phyloP scores from a whole-genome alignment of 2,797 vertebrate species.

The Brotula barbata region DNA sequence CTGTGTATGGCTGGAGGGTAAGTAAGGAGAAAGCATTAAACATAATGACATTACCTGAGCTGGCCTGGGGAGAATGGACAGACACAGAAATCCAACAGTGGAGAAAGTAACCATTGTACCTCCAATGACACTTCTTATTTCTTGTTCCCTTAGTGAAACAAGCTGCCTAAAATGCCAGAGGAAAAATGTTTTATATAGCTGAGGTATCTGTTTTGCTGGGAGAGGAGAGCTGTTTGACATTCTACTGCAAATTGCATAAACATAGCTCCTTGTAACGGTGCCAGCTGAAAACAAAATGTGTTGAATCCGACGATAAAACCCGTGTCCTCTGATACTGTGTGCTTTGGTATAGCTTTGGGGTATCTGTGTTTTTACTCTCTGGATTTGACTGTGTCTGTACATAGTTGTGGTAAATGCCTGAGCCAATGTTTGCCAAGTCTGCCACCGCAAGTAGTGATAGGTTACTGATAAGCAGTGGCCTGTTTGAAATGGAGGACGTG shows the following conservation, averaged over 20 bases:
- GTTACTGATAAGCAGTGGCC: conserved; percentile 71
- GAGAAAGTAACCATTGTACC: conserved; percentile 61
- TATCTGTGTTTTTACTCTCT: conserved; percentile 43
- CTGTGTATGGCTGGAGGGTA: conserved; percentile 62
- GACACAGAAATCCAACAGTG: conserved; percentile 28
- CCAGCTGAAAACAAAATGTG: conserved; percentile 30
- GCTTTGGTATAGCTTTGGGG: conserved; percentile 19
- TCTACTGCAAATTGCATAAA: conserved; percentile 27
- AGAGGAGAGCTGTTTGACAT: conserved; percentile 22
- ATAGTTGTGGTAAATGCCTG: conserved; percentile 51
- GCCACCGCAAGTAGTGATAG: conserved; percentile 63
- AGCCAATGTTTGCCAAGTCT: conserved; percentile 61
- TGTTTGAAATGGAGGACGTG: conserved; percentile 63
- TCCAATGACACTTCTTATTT: conserved; percentile 36
- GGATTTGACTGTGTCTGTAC: conserved; percentile 49
- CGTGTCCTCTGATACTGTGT: too few relatives aligned
- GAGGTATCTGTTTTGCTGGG: conserved; percentile 35
- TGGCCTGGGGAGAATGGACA: conserved; percentile 34
- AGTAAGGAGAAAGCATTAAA: conserved; percentile 61
- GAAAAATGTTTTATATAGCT: conserved; percentile 16
- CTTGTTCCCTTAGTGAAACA: conserved; percentile 41
- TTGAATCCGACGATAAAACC: too few relatives aligned
- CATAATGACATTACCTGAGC: conserved; percentile 68
- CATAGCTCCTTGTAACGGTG: conserved; percentile 1
- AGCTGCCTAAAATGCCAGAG: conserved; percentile 33